phyloP scores from a whole-genome alignment of 64 coral and sea anemone species.

The Montipora foliosa region DNA sequence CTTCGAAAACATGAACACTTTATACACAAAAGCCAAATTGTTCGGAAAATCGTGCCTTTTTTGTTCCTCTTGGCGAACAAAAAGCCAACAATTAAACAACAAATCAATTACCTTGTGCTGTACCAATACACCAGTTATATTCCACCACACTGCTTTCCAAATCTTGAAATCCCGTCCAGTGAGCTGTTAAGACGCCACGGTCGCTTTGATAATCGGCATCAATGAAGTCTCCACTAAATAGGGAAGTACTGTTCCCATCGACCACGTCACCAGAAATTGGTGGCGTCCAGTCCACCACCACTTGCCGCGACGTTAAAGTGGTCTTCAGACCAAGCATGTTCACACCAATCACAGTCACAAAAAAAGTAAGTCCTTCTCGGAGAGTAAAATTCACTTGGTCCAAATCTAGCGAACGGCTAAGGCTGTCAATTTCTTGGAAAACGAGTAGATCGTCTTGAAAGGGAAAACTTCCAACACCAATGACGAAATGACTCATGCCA shows the following conservation, averaged over 20 bases:
- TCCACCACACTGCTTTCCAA: not conserved
- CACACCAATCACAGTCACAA: no score
- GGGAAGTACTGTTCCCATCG: no score
- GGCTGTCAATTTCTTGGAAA: constrained; percentile 22
- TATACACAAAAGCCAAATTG: not conserved
- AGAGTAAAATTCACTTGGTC: constrained; percentile 59
- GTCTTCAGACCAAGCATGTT: no score
- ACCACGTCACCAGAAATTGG: not conserved
- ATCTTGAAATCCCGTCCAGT: no score
- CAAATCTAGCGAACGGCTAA: constrained; percentile 74
- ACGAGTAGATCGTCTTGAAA: constrained; percentile 62
- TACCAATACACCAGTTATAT: constrained; percentile 59
- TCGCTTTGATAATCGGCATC: no score
- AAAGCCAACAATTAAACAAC: constrained; percentile 45
- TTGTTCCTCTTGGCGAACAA: no score
- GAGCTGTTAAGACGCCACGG: no score
- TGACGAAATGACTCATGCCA: constrained; percentile 61
- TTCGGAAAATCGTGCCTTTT: no score
- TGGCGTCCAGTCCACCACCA: constrained; percentile 12
- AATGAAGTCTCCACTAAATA: no score
- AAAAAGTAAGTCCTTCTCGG: no score
- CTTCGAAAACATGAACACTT: no score
- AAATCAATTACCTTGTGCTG: constrained; percentile 26
- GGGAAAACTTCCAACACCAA: constrained; percentile 74
- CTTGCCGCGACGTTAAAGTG: no score